Conservation (phyloP, 2,113 vertebrate species). For the Forbesichthys agassizii region DNA sequence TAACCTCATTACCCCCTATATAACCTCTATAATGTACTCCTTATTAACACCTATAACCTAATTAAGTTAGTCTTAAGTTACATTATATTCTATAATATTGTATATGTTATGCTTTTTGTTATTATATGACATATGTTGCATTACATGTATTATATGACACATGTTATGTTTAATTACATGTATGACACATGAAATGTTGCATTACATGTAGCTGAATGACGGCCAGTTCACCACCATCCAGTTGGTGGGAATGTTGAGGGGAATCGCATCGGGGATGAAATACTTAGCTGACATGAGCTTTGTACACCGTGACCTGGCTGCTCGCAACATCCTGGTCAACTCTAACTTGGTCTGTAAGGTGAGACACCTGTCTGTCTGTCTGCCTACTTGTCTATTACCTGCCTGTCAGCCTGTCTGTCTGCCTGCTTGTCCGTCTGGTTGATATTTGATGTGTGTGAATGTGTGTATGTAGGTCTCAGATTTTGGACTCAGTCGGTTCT, state of each 20-base stretch:
- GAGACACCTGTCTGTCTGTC: neutral
- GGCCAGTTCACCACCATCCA: constrained; percentile 68
- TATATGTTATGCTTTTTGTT: too few relatives aligned
- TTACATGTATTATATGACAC: too few relatives aligned
- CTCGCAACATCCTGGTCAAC: constrained; percentile 69
- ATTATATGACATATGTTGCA: too few relatives aligned
- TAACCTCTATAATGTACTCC: too few relatives aligned
- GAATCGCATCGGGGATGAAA: constrained; percentile 62
- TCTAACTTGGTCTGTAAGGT: constrained; percentile 66
- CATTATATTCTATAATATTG: too few relatives aligned
- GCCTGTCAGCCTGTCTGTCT: neutral
- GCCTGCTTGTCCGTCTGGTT: neutral
- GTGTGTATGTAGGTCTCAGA: constrained; percentile 58
- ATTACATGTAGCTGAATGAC: constrained; percentile 55
- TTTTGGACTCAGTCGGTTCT: constrained; percentile 61
- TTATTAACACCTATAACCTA: too few relatives aligned
- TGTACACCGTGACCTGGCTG: constrained; percentile 65
- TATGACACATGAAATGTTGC: neutral
- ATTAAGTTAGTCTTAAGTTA: too few relatives aligned
- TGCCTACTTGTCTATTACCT: neutral
- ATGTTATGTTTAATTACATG: neutral
- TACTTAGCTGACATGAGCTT: constrained; percentile 67
- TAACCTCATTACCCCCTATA: too few relatives aligned
- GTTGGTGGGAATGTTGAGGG: constrained; percentile 65
- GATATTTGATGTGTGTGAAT: neutral